Evolutionary conservation across 2,113 vertebrate genomes (phyloP).

Genomic region (Orycteropus afer): DNA sequence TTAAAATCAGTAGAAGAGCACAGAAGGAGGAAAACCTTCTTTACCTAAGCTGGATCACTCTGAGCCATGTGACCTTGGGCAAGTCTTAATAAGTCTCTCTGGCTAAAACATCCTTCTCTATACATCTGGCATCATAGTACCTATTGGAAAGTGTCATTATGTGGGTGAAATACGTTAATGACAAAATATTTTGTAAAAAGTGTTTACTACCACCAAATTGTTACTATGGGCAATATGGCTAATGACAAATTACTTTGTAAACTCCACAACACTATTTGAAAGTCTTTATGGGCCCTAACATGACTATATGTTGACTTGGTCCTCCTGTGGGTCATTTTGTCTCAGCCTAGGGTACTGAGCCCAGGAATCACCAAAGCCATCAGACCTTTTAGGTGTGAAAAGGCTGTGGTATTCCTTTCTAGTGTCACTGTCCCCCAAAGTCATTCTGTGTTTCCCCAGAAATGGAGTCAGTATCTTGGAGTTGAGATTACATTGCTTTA

Average conservation of each 20-base stretch:
- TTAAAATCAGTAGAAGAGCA: neutral
- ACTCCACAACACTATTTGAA: neutral
- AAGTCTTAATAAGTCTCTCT: neutral
- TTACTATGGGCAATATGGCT: neutral
- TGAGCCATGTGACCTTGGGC: rapidly evolving
- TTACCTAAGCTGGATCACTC: too few species aligned
- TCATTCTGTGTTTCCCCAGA: neutral
- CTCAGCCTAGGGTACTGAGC: neutral
- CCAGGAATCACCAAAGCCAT: neutral
- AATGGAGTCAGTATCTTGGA: neutral
- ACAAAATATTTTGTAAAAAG: neutral
- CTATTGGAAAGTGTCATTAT: neutral
- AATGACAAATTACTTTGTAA: neutral
- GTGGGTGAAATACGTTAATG: neutral
- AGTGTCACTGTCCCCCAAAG: rapidly evolving
- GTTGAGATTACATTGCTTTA: rapidly evolving
- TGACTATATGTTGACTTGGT: rapidly evolving
- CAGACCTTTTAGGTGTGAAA: too few species aligned
- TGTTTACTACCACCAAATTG: neutral
- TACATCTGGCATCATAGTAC: neutral
- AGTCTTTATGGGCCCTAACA: neutral
- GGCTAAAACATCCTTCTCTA: neutral
- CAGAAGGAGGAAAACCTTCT: too few species aligned
- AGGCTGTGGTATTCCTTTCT: rapidly evolving
- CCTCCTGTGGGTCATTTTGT: neutral